These are phyloP conservation scores for Euura lappo DNA, from an alignment of 1,140 invertebrate genomes.

Conservation along the genomic window DNA sequence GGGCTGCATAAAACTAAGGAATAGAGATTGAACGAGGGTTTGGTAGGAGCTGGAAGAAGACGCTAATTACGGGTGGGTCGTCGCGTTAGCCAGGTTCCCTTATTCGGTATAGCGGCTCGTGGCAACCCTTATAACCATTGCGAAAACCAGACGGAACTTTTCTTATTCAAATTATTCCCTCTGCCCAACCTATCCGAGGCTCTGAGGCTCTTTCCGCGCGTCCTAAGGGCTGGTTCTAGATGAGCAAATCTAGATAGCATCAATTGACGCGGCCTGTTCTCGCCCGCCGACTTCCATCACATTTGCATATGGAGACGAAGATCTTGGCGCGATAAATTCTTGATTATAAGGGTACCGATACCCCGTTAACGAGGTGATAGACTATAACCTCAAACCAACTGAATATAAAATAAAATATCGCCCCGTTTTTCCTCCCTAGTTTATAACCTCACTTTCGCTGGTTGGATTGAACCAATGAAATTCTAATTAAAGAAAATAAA, in stretches of 20 bases:
- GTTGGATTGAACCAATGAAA: not conserved
- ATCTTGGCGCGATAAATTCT: not conserved
- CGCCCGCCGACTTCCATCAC: not conserved
- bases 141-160: conserved; percentile 11
- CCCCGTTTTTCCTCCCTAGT: too few relatives aligned
- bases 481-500: not conserved
- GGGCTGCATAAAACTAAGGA: too few relatives aligned
- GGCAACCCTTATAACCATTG: not conserved
- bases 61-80: too few relatives aligned
- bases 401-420: too few relatives aligned
- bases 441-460: too few relatives aligned
- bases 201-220: not conserved
- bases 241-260: conserved; percentile 11
- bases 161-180: conserved; percentile 11
- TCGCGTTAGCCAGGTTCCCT: too few relatives aligned
- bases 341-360: too few relatives aligned
- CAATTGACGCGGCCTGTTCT: not conserved
- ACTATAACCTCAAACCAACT: too few relatives aligned
- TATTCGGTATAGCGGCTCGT: too few relatives aligned
- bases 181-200: not conserved
- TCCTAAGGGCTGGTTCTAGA: not conserved
- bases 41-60: too few relatives aligned
- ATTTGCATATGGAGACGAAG: conserved; percentile 5
- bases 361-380: too few relatives aligned
- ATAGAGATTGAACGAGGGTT: too few relatives aligned